These are phyloP conservation scores for Ictalurus furcatus DNA, from an alignment of 2,113 vertebrate genomes.

Conservation along the genomic window DNA sequence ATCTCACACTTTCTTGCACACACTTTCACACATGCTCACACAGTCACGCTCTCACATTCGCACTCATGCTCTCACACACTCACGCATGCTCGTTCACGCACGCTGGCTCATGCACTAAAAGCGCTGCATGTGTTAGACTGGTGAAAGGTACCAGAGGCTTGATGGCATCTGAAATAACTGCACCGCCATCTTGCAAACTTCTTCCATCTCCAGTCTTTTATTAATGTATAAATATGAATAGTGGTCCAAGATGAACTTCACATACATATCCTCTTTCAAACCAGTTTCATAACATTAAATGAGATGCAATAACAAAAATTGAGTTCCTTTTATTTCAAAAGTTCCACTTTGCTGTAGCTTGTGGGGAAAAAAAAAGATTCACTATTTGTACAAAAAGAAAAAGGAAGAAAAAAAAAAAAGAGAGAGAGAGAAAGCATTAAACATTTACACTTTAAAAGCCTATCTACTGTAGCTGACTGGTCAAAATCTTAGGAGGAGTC, in stretches of 20 bases:
- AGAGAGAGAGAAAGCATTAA: neutral
- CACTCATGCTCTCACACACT: neutral
- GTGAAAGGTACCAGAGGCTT: neutral
- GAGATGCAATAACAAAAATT: neutral
- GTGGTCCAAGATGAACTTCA: neutral
- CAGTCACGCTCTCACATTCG: neutral
- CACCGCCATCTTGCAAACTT: neutral
- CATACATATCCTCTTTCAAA: neutral
- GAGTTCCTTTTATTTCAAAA: neutral
- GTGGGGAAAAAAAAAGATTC: neutral
- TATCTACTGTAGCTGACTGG: neutral
- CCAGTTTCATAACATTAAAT: neutral
- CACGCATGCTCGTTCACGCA: neutral
- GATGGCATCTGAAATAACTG: neutral
- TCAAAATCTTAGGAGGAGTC: neutral
- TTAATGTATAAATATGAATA: too few relatives aligned
- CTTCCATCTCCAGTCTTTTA: neutral
- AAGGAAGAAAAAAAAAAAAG: neutral
- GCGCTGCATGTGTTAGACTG: neutral
- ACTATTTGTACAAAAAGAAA: neutral
- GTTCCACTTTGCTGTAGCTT: neutral
- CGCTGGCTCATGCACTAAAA: neutral
- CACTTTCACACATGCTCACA: neutral
- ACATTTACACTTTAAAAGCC: neutral
- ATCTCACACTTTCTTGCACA: neutral